These are phyloP conservation scores for Rhynchopsitta pachyrhyncha DNA, from an alignment of 2,113 vertebrate species.

Conservation along the genomic window DNA sequence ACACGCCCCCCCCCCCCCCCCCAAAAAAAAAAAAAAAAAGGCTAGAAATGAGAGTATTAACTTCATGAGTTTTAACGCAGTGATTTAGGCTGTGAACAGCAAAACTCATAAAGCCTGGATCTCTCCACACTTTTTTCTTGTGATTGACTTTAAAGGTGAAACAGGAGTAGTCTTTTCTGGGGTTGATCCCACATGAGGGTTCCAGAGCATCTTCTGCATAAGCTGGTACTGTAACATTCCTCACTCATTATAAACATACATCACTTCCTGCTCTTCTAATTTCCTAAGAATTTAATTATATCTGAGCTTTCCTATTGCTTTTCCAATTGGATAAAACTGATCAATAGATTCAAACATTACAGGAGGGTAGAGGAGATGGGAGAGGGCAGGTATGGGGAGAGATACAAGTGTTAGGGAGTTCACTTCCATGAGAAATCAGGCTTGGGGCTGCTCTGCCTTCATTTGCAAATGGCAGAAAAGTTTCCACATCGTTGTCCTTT, in stretches of 20 bases:
- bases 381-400: neutral
- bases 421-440: neutral
- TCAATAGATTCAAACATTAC: neutral
- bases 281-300: neutral
- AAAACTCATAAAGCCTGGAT: neutral
- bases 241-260: neutral
- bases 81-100: neutral
- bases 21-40: too few relatives aligned
- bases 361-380: neutral
- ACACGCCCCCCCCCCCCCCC: rapidly evolving
- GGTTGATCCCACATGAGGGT: neutral
- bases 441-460: neutral
- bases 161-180: neutral
- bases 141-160: neutral
- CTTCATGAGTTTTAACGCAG: neutral
- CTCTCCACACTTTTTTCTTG: neutral
- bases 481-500: neutral
- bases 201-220: rapidly evolving
- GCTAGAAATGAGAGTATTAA: neutral
- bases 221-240: neutral
- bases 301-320: neutral
- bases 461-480: neutral
- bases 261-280: neutral
- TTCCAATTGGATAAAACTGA: neutral
- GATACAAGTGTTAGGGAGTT: neutral